phyloP scores from a whole-genome alignment of 2,888 invertebrate species.

The Xanthia togata region DNA sequence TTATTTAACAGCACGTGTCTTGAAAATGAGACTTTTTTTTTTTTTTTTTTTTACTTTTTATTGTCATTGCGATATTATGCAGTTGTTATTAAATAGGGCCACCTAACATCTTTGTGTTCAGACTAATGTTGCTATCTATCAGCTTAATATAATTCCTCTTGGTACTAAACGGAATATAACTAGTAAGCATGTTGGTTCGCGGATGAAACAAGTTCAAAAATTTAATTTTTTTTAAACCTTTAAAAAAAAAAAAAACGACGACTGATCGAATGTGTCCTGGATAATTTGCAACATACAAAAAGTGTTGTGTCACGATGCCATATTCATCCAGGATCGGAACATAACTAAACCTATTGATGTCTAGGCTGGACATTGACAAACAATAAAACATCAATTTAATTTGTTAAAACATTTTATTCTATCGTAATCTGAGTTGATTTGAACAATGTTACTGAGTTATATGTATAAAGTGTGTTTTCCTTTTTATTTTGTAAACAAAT shows the following conservation, averaged over 20 bases:
- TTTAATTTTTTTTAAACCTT: too few species aligned
- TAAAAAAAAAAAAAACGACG: too few species aligned
- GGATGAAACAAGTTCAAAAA: neutral
- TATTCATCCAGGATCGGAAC: neutral
- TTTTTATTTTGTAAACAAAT: neutral
- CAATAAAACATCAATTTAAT: neutral
- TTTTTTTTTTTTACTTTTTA: too few species aligned
- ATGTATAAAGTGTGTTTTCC: neutral
- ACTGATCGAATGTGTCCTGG: neutral
- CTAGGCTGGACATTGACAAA: neutral
- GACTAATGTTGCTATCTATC: neutral
- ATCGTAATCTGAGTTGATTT: constrained; percentile 9
- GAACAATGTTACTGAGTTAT: constrained; percentile 26
- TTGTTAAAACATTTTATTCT: neutral
- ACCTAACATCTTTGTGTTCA: neutral
- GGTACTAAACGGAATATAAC: too few species aligned
- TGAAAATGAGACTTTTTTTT: too few species aligned
- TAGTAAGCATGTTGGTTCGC: neutral
- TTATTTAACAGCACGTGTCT: too few species aligned
- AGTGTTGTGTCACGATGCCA: neutral
- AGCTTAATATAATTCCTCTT: neutral
- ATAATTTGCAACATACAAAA: too few species aligned
- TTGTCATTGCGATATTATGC: too few species aligned
- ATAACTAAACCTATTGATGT: neutral
- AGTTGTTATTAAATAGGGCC: too few species aligned